Evolutionary conservation across 2,888 invertebrate species (phyloP), one percentile per base, ranked within the genome.

Genomic region (Andrena dorsata): DNA sequence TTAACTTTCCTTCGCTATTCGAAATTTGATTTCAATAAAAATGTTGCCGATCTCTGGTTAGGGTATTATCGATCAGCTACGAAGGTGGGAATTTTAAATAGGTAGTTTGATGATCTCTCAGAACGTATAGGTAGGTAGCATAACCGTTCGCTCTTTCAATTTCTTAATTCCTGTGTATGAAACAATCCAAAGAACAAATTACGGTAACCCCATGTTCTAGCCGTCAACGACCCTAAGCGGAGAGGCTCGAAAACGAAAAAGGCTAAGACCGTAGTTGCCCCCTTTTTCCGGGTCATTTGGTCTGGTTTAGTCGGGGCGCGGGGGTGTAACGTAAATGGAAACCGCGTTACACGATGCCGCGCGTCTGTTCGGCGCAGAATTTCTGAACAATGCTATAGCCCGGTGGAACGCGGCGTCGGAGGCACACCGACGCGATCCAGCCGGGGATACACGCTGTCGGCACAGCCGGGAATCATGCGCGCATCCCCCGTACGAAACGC

Each of bases 401-500:
- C 26, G 41, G 53, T 61, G 61, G 32, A 32, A 35, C 32, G 32
- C 30, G 3, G 35, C 32, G 35, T 61, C 35, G 32, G 61, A 32
- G 61, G 32, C 3, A n/a, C 32, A 53, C 32, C 53, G 63, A 41
- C 69, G 69, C 53, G 35, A 26, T 32, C 53, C 35, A 13, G 41
- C 41, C 30, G 47, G 60, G 32, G 47, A 16, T 32, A 51, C 69
- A 60, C 61, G 58, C 72, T 32, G 66, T 2, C 35, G 26, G 28
- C 63, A 30, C 65, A 26, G 76, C 30, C 41, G 70, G 61, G 84
- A 86, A 84, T 78, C 70, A 64, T 80, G 74, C 79, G 83, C 81
- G 84, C 73, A 73, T 81, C 81, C 76, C 76, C 78, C 83, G 65
- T 82, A 86, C 82, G 85, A 85, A 88, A 88, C 86, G 86, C 41